phyloP scores from a whole-genome alignment of 53 echinoderm and acorn worm species.

The Holothuria scabra region DNA sequence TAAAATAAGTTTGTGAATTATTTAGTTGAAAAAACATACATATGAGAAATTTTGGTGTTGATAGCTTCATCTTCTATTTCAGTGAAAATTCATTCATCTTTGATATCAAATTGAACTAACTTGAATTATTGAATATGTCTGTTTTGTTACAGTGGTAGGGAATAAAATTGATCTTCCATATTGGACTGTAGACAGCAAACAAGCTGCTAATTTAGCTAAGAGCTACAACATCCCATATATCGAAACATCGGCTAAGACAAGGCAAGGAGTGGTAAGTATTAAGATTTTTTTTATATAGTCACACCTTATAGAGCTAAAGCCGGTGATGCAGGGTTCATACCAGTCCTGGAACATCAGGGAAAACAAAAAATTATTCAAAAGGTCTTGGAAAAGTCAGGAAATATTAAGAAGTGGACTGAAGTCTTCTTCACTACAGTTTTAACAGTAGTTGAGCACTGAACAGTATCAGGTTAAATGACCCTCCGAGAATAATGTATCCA shows the following conservation, averaged over 20 bases:
- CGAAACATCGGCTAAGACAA: constrained; percentile 98
- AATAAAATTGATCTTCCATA: constrained; percentile 96
- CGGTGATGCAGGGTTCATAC: too few species aligned
- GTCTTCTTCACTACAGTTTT: too few species aligned
- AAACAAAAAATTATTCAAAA: too few species aligned
- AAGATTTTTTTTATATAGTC: background rate
- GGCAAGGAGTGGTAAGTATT: constrained; percentile 96
- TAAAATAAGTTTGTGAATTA: background rate
- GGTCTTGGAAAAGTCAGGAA: too few species aligned
- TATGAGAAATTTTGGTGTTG: background rate
- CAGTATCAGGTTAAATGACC: too few species aligned
- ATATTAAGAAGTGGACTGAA: too few species aligned
- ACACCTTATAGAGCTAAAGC: too few species aligned
- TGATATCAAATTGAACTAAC: background rate
- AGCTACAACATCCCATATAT: constrained; percentile 93
- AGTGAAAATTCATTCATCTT: background rate
- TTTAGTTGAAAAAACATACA: background rate
- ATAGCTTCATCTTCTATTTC: background rate
- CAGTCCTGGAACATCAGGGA: too few species aligned
- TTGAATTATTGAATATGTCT: background rate
- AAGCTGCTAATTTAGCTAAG: constrained; percentile 86
- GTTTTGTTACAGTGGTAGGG: constrained; percentile 82
- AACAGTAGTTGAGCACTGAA: too few species aligned
- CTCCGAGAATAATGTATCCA: too few species aligned
- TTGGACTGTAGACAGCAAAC: constrained; percentile 77